Evolutionary conservation across 2,113 vertebrate species (phyloP), one percentile per base, ranked within the genome.

Genomic region (Chinchilla lanigera): DNA sequence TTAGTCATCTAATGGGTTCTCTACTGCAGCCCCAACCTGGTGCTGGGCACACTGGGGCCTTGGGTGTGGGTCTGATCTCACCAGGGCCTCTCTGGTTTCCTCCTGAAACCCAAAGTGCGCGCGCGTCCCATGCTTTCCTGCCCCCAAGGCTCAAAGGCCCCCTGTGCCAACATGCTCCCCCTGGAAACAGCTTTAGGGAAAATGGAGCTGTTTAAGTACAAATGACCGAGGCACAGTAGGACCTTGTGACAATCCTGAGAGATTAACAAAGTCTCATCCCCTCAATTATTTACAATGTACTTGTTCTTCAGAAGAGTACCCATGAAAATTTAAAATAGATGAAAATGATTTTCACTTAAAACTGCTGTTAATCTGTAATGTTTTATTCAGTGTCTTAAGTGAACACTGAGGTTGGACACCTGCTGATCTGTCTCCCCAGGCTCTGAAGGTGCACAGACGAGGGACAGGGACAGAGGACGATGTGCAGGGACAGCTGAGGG

Each of bases 341-440:
- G 96, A 98, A 98, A 98, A 98, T 96, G 98, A 98, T 97, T 96
- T 97, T 98, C 98, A 95, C 98, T 98, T 98, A 98, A 98, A 98
- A 98, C 97, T 88, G 98, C 98, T 47, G 98, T 98, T 98, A 98
- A 98, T 98, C 98, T 98, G 98, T 93, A 90, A 98, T 98, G 98
- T 98, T 98, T 99, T 98, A 99, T 99, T 99, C 98, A 98, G 60
- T 82, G 98, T 97, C 96, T 98, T 98, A 98, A 98, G 98, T 98
- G 98, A 98, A 96, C 69, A 54, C 92, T 63, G 65, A 95, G 95
- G 86, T 97, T 90, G 98, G 98, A 97, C 97, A 97, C 86, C 96
- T 75, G 38, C 97, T 96, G 98, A 98, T 98, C 97, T 78, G 73
- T 98, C 98, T 98, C 94, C 96, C 97, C 89, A 71, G 96, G 95